phyloP scores from a whole-genome alignment of 2,888 invertebrate genomes.

The Endomychus coccineus region DNA sequence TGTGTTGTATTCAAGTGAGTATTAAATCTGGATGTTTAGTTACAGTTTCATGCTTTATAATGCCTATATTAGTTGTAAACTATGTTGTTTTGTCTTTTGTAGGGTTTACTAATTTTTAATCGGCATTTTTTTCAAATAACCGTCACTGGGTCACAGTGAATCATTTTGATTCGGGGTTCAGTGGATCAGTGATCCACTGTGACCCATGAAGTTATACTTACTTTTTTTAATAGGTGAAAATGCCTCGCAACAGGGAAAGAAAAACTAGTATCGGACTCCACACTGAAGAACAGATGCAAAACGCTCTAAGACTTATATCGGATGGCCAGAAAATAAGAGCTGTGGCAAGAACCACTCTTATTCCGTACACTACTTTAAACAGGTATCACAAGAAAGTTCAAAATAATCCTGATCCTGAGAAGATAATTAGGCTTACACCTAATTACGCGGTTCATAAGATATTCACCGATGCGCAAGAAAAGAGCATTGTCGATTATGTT shows the following conservation, averaged over 20 bases:
- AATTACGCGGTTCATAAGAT: conserved; percentile 1
- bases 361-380: conserved; percentile 1
- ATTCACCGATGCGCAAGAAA: conserved; percentile 1
- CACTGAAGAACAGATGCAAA: conserved; percentile 3
- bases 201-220: conserved; percentile 1
- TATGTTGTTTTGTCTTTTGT: too few relatives aligned
- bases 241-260: conserved; percentile 2
- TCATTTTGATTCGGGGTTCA: not conserved
- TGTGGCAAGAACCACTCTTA: not conserved
- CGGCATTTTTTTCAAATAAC: too few relatives aligned
- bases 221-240: not conserved
- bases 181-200: conserved; percentile 1
- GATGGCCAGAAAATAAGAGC: conserved; percentile 4
- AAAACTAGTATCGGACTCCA: conserved; percentile 4
- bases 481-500: conserved; percentile 1
- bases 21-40: too few relatives aligned
- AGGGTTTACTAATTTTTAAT: too few relatives aligned
- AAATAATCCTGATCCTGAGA: conserved; percentile 1
- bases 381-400: conserved; percentile 1
- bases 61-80: too few relatives aligned
- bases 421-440: conserved; percentile 1
- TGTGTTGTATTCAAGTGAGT: too few relatives aligned
- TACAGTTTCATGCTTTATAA: too few relatives aligned
- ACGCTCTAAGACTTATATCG: conserved; percentile 3
- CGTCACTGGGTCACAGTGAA: conserved; percentile 5